These are phyloP conservation scores for Philypnodon macrostomus DNA, from an alignment of 2,797 vertebrate genomes.

Conservation along the genomic window DNA sequence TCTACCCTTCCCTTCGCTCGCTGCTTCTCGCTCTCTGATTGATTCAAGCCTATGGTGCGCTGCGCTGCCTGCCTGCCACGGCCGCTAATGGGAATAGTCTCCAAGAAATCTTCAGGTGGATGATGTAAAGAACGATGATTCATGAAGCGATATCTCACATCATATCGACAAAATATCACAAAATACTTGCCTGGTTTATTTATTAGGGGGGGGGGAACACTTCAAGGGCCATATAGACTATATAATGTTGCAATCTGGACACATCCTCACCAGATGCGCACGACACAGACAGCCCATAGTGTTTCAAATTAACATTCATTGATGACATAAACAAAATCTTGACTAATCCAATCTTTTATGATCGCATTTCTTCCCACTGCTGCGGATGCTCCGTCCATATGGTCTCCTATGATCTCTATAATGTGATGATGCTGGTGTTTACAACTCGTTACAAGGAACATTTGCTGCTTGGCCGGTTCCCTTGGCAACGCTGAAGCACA, in stretches of 20 bases:
- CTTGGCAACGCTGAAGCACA: slow-evolving; percentile 72
- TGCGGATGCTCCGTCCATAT: slow-evolving; percentile 30
- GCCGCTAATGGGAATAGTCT: slow-evolving; percentile 59
- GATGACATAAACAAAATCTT: slow-evolving; percentile 2
- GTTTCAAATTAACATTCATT: slow-evolving; percentile 6
- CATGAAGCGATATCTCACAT: too few species aligned
- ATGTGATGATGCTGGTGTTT: slow-evolving; percentile 53
- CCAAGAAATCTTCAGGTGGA: slow-evolving; percentile 68
- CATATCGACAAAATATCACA: too few species aligned
- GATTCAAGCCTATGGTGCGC: slow-evolving; percentile 68
- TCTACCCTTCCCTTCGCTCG: slow-evolving; percentile 14
- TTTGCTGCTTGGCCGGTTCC: slow-evolving; percentile 72
- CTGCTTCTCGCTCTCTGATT: slow-evolving; percentile 43
- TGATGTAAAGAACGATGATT: slow-evolving; percentile 16
- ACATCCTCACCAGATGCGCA: background rate
- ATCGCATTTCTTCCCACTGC: too few species aligned
- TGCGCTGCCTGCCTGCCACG: slow-evolving; percentile 50
- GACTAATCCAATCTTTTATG: background rate
- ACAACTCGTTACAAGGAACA: slow-evolving; percentile 58
- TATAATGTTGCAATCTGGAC: slow-evolving; percentile 12
- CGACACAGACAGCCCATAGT: slow-evolving; percentile 3
- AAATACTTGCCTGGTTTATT: background rate
- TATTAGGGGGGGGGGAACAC: too few species aligned
- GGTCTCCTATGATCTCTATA: slow-evolving; percentile 31
- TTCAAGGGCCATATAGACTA: background rate